These are phyloP conservation scores for Craniophora ligustri DNA, from an alignment of 2,888 invertebrate genomes.

Conservation along the genomic window DNA sequence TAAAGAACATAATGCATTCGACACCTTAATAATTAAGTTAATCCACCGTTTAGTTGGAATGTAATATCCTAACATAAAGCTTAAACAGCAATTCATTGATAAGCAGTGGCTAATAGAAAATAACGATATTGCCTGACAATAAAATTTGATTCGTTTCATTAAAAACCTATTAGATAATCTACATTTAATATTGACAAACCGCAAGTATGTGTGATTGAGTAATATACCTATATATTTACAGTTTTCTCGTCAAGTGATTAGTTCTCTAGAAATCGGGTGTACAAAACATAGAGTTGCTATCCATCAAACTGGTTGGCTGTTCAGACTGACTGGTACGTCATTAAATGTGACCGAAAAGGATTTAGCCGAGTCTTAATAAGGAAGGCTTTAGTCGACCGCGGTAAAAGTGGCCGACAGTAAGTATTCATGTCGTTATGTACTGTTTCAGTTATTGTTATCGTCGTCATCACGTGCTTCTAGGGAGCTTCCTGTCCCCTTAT, in stretches of 20 bases:
- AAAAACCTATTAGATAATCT: conserved; percentile 35
- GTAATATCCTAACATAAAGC: conserved; percentile 12
- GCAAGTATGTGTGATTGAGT: conserved; percentile 37
- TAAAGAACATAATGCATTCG: too few relatives aligned
- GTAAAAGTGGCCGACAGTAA: conserved; percentile 68
- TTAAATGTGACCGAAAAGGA: conserved; percentile 85
- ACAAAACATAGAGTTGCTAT: conserved; percentile 75
- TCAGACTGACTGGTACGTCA: conserved; percentile 75
- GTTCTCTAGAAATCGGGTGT: conserved; percentile 67
- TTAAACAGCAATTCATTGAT: conserved; percentile 21
- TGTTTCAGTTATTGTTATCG: conserved; percentile 48
- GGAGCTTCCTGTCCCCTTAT: not conserved
- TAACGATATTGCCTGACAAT: conserved; percentile 27
- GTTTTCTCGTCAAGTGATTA: conserved; percentile 66
- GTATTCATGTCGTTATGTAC: conserved; percentile 44
- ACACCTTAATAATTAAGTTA: conserved; percentile 20
- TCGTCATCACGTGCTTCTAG: conserved; percentile 1
- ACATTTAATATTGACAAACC: conserved; percentile 31
- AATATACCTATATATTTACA: conserved; percentile 46
- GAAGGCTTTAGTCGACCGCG: conserved; percentile 72
- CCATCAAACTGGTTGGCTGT: conserved; percentile 77
- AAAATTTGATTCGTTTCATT: conserved; percentile 42
- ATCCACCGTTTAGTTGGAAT: conserved; percentile 20
- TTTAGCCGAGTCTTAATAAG: conserved; percentile 79
- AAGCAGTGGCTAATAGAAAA: conserved; percentile 27